A percentile compares a stretch with the other conserved stretches of the same genome.
Evolutionary conservation across 2,113 vertebrate species (phyloP).

Genomic region (Neofelis nebulosa): DNA sequence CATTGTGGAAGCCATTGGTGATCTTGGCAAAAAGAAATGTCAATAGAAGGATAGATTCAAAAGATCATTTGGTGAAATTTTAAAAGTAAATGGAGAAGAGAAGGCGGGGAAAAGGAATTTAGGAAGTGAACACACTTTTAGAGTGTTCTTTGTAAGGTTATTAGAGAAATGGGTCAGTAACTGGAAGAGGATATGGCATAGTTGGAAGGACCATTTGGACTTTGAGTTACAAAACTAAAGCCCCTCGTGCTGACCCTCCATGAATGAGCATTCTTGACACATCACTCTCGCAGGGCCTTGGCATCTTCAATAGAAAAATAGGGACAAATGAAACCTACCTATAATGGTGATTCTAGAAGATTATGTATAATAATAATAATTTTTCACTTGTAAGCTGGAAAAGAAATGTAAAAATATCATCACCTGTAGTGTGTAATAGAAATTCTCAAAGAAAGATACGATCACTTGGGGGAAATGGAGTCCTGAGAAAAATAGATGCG

Average conservation of each 20-base stretch:
- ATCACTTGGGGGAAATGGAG: not conserved
- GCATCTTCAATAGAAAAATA: not conserved
- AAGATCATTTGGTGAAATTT: not conserved
- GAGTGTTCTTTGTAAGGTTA: not conserved
- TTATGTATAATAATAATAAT: not conserved
- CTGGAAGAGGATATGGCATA: not conserved
- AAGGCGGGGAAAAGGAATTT: not conserved
- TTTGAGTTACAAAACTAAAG: not conserved
- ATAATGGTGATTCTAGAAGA: not conserved
- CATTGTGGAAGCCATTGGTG: not conserved
- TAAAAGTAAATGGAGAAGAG: not conserved
- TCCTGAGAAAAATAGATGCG: not conserved
- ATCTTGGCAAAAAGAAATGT: not conserved
- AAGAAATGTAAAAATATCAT: not conserved
- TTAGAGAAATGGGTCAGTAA: not conserved
- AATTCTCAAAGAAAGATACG: conserved; percentile 16
- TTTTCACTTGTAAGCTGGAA: not conserved
- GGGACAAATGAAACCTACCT: not conserved
- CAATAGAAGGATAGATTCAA: not conserved
- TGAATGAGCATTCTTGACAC: not conserved
- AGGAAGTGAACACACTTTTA: not conserved
- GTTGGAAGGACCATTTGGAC: not conserved
- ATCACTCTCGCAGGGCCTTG: not conserved
- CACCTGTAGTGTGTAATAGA: not conserved
- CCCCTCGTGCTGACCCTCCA: not conserved